Conservation (phyloP, 2,888 invertebrate genomes). For the Caenorhabditis sp. region DNA sequence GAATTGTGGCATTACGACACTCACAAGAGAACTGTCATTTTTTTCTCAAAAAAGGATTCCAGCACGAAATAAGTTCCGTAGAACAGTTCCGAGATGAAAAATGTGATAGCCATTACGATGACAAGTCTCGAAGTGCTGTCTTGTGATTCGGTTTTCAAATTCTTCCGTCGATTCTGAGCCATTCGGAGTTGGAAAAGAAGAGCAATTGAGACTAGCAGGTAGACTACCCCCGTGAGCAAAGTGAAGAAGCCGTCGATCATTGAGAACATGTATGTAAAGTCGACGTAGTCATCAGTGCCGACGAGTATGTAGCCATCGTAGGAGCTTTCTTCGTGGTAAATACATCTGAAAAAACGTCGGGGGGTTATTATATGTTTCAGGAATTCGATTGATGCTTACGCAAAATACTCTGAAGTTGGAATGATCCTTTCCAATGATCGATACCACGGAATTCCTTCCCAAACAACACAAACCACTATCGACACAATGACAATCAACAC, state of each 20-base stretch:
- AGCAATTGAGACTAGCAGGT: not conserved
- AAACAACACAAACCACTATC: not conserved
- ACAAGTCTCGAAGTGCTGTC: not conserved
- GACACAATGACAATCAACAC: not conserved
- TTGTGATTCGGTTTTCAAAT: not conserved
- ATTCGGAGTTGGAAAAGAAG: not conserved
- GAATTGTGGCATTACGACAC: no score
- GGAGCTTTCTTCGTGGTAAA: not conserved
- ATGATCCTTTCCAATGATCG: no score
- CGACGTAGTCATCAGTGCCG: no score
- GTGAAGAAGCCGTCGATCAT: not conserved
- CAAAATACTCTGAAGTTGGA: no score
- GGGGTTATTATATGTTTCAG: no score
- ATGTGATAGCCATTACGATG: not conserved
- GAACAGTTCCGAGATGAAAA: not conserved
- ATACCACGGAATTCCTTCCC: no score
- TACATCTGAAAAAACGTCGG: no score
- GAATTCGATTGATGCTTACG: no score
- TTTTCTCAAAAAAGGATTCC: not conserved
- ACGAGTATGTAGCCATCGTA: not conserved
- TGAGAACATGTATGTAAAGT: not conserved
- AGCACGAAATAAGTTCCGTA: not conserved
- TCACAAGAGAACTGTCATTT: no score
- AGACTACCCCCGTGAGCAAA: not conserved
- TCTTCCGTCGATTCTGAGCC: not conserved